Conservation (phyloP, 2,113 vertebrate genomes). For the Hoplias malabaricus region DNA sequence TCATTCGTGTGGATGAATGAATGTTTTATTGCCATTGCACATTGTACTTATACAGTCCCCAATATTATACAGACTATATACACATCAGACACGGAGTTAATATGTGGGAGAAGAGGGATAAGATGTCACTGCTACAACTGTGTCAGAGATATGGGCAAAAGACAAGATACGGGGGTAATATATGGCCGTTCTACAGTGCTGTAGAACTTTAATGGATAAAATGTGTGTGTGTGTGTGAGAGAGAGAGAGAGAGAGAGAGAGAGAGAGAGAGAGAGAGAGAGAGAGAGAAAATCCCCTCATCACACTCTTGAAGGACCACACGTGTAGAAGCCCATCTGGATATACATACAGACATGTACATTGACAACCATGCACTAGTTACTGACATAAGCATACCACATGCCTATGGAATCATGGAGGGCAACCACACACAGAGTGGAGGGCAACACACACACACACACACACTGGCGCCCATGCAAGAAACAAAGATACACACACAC, state of each 20-base stretch:
- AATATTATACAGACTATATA: too few species aligned
- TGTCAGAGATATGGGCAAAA: constrained; percentile 63
- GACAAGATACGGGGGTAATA: constrained; percentile 56
- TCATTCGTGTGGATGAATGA: too few species aligned
- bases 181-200: constrained; percentile 52
- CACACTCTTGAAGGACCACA: constrained; percentile 47
- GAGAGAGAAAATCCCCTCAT: not conserved
- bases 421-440: constrained; percentile 44
- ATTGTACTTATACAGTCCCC: too few species aligned
- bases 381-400: constrained; percentile 52
- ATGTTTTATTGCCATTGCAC: too few species aligned
- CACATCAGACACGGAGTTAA: too few species aligned
- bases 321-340: constrained; percentile 42
- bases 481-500: too few species aligned
- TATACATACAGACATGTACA: constrained; percentile 19
- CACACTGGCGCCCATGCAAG: constrained; percentile 40
- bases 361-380: constrained; percentile 58
- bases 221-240: constrained; percentile 10
- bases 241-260: not conserved
- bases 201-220: constrained; percentile 39
- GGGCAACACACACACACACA: constrained; percentile 40
- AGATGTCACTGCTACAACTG: constrained; percentile 70
- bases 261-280: not conserved
- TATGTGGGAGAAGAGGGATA: constrained; percentile 48
- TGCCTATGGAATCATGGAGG: constrained; percentile 38